Evolutionary conservation across 2,888 invertebrate genomes (phyloP).

Genomic region (Drosophila yooni): DNA sequence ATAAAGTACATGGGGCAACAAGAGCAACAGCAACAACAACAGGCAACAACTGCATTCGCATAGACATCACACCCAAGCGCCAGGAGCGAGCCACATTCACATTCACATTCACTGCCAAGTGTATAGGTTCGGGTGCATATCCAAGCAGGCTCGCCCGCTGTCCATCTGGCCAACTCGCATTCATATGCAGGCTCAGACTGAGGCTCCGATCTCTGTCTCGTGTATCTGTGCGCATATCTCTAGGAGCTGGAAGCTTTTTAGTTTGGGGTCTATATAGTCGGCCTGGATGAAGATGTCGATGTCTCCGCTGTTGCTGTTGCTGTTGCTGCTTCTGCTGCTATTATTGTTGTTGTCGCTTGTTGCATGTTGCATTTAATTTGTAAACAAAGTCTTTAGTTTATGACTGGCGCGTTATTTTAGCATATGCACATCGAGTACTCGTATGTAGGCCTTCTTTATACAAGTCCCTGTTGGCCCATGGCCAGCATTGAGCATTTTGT

Average conservation of each 20-base stretch:
- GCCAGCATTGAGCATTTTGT: constrained; percentile 57
- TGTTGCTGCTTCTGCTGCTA: constrained; percentile 5
- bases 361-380: constrained; percentile 81
- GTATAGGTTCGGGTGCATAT: constrained; percentile 22
- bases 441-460: constrained; percentile 37
- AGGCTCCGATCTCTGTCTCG: constrained; percentile 12
- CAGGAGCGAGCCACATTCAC: constrained; percentile 55
- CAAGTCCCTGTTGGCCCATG: constrained; percentile 24
- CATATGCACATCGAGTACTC: constrained; percentile 58
- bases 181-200: constrained; percentile 54
- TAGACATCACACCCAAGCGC: constrained; percentile 73
- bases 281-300: constrained; percentile 64
- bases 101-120: constrained; percentile 16
- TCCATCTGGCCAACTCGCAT: constrained; percentile 56
- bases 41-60: constrained; percentile 30
- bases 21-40: constrained; percentile 14
- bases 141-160: constrained; percentile 23
- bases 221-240: constrained; percentile 57
- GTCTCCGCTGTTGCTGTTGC: constrained; percentile 28
- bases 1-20: constrained; percentile 65
- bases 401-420: constrained; percentile 78
- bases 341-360: constrained; percentile 47
- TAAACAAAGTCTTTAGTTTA: constrained; percentile 83
- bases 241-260: constrained; percentile 36
- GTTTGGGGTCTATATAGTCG: constrained; percentile 15